These are phyloP conservation scores for Otolemur crassicaudatus DNA, from an alignment of 2,797 vertebrate species.

Conservation along the genomic window DNA sequence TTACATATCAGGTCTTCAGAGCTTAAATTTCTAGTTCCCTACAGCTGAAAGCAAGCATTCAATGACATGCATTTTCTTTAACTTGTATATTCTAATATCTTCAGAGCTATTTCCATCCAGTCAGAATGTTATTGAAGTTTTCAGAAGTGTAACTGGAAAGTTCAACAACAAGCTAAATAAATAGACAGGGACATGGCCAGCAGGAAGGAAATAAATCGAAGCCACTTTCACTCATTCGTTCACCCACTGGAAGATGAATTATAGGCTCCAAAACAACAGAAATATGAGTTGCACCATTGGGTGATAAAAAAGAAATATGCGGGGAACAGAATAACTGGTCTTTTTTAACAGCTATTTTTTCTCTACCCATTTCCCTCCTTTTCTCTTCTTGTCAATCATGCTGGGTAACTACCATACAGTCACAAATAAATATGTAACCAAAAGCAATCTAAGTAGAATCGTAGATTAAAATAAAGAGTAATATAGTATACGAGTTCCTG, in stretches of 20 bases:
- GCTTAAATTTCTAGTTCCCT: not conserved
- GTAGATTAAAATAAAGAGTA: conserved; percentile 23
- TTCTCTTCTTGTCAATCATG: not conserved
- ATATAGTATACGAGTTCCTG: not conserved
- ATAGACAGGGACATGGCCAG: not conserved
- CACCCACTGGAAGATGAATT: conserved; percentile 60
- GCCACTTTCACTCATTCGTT: conserved; percentile 21
- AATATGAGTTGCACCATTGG: not conserved
- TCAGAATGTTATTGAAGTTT: conserved; percentile 45
- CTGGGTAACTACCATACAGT: not conserved
- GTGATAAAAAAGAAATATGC: conserved; percentile 67
- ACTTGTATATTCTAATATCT: not conserved
- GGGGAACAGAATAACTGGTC: conserved; percentile 22
- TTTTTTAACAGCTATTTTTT: conserved; percentile 8
- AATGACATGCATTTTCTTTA: not conserved
- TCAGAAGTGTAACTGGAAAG: conserved; percentile 8
- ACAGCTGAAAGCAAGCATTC: not conserved
- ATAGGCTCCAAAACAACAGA: conserved; percentile 60
- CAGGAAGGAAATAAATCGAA: conserved; percentile 55
- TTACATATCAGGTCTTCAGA: not conserved
- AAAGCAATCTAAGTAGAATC: conserved; percentile 13
- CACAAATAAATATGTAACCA: conserved; percentile 36
- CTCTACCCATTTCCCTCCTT: not conserved
- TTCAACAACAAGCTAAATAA: conserved; percentile 53
- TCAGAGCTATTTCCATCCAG: not conserved